Percentiles rank a stretch among this genome's conserved stretches.
These are phyloP conservation scores for Vipera latastei DNA, from an alignment of 2,797 vertebrate genomes.

Conservation along the genomic window DNA sequence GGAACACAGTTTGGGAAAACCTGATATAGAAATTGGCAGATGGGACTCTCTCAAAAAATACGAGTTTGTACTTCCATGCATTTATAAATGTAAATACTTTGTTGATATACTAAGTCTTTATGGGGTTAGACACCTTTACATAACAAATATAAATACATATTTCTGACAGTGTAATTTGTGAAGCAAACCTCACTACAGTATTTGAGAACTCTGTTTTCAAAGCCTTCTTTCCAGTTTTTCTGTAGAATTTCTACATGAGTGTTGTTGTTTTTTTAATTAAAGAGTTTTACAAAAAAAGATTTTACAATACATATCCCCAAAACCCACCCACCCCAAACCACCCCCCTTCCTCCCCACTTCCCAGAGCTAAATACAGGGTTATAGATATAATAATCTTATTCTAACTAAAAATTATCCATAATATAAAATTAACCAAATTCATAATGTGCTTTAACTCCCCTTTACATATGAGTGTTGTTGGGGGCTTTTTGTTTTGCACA, in stretches of 20 bases:
- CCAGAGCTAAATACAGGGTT: too few species aligned
- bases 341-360: too few species aligned
- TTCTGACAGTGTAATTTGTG: neutral
- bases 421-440: too few species aligned
- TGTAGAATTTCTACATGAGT: neutral
- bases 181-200: neutral
- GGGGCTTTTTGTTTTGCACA: neutral
- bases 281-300: too few species aligned
- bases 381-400: too few species aligned
- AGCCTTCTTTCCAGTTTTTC: neutral
- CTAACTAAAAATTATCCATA: too few species aligned
- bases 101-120: neutral
- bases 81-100: neutral
- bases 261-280: too few species aligned
- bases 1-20: neutral
- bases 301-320: too few species aligned
- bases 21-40: neutral
- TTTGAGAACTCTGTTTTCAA: neutral
- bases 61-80: neutral
- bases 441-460: too few species aligned
- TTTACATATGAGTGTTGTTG: neutral
- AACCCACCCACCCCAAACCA: too few species aligned
- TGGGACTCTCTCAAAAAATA: neutral
- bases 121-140: neutral
- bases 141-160: neutral